Evolutionary conservation across 2,888 invertebrate genomes (phyloP).

Genomic region (Pterobdella sp.): DNA sequence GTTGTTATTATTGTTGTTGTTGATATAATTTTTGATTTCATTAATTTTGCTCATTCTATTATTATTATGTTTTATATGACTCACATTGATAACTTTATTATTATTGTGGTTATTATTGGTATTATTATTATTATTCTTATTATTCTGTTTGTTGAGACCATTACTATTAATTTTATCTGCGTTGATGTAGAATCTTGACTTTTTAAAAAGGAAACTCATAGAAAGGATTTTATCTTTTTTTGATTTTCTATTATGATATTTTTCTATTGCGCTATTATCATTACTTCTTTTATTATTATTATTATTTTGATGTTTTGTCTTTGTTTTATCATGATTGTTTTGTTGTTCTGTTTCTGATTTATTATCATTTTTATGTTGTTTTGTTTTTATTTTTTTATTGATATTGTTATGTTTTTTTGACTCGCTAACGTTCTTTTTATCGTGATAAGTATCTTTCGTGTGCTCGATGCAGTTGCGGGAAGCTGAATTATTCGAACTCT

Average conservation of each 20-base stretch:
- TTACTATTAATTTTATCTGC: neutral
- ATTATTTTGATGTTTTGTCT: neutral
- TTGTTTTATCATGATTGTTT: neutral
- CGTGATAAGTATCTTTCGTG: too few relatives aligned
- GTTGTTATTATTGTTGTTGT: neutral
- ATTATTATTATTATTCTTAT: neutral
- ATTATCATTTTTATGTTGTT: neutral
- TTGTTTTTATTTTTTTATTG: neutral
- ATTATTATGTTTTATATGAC: neutral
- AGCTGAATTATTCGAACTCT: too few relatives aligned
- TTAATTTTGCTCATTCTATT: neutral
- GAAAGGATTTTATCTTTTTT: neutral
- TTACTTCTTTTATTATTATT: neutral
- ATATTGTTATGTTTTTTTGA: neutral
- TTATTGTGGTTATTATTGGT: slow-evolving; percentile 6
- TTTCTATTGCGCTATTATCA: neutral
- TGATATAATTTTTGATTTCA: neutral
- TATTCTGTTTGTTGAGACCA: neutral
- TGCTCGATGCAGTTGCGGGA: too few relatives aligned
- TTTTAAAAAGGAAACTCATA: neutral
- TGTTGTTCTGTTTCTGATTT: neutral
- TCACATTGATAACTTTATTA: neutral
- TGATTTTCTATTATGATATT: neutral
- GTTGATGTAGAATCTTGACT: too few relatives aligned
- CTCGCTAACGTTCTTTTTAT: too few relatives aligned